Evolutionary conservation across 2,888 invertebrate species (phyloP).

Genomic region (Endotricha flammealis): DNA sequence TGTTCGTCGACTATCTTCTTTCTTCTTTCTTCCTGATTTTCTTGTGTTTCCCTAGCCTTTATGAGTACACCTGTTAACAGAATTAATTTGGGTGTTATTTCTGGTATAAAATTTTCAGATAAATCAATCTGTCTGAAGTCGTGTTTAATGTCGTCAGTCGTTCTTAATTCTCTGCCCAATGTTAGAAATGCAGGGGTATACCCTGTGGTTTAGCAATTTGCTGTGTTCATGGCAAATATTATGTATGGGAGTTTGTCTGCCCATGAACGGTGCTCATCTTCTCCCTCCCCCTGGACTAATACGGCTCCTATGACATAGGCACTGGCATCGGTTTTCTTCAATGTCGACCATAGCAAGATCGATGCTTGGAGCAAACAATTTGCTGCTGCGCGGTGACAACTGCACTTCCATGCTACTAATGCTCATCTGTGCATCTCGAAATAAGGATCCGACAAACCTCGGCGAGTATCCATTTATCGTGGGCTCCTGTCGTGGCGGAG

Average conservation of each 20-base stretch:
- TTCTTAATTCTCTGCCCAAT: slow-evolving; percentile 14
- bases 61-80: slow-evolving; percentile 6
- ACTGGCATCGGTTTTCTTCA: slow-evolving; percentile 4
- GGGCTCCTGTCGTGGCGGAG: too few species aligned
- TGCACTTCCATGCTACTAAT: too few species aligned
- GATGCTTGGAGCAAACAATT: too few species aligned
- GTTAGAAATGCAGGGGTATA: slow-evolving; percentile 13
- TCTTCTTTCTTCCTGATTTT: not conserved
- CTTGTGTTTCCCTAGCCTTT: slow-evolving; percentile 11
- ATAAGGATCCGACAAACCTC: too few species aligned
- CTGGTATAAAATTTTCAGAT: slow-evolving; percentile 7
- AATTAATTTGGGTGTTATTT: slow-evolving; percentile 10
- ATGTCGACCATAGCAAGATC: too few species aligned
- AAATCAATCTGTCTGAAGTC: slow-evolving; percentile 8
- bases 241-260: slow-evolving; percentile 8
- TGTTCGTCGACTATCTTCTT: not conserved
- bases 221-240: slow-evolving; percentile 14
- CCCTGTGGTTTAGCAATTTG: slow-evolving; percentile 4
- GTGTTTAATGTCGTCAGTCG: slow-evolving; percentile 8
- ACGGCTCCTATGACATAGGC: slow-evolving; percentile 9
- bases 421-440: too few species aligned
- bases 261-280: slow-evolving; percentile 10
- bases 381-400: too few species aligned
- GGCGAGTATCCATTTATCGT: too few species aligned
- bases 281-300: slow-evolving; percentile 18